Base-by-base conservation (phyloP, 2,888 invertebrate species). In the Ophraella communa region DNA sequence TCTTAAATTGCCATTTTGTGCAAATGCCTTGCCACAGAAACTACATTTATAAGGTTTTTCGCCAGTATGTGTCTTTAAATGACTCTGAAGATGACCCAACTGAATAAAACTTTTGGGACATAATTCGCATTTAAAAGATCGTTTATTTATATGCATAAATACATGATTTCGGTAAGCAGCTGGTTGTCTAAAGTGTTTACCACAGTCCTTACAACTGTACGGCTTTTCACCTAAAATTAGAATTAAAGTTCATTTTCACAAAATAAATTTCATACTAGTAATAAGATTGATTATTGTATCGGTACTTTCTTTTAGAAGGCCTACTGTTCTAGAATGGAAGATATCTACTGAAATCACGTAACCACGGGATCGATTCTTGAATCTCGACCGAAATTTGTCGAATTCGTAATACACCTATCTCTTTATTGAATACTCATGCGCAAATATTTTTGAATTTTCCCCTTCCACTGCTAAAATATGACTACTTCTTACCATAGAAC, bases 21-120 rank as follows among this genome's bases (percentile, higher is more conserved):
- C 49, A 54, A 71, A 71, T 3, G 61, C 62, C 54, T 69, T 71
- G 3, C 55, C 64, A 24, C 71, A 71, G 42, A 66, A 62, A 8
- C 45, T 54, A 39, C 71, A 71, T 21, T 58, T 62, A 49, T 66
- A 71, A 1, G 67, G 68, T 59, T 64, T 67, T 27, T 69, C 70
- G 3, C 66, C 64, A 8, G 63, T 70, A 23, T 70, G 70, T 8
- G 58, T 66, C 39, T 68, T 70, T 17, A 65, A 17, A 44, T 70
- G 70, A 24, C 56, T 68, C 23, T 68, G 56, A 54, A 70, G 51
- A 54, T 70, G 70, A 1, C 62, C 65, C 24, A 61, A 33, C 30
- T 70, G 70, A 18, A 64, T 65, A 23, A 70, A 70, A 42, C 55
- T 56, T 27, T 66, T 68, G 17, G 60, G 44, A 18, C 70, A 70